phyloP scores from a whole-genome alignment of 1,140 invertebrate species.

The Leptopilina clavipes region DNA sequence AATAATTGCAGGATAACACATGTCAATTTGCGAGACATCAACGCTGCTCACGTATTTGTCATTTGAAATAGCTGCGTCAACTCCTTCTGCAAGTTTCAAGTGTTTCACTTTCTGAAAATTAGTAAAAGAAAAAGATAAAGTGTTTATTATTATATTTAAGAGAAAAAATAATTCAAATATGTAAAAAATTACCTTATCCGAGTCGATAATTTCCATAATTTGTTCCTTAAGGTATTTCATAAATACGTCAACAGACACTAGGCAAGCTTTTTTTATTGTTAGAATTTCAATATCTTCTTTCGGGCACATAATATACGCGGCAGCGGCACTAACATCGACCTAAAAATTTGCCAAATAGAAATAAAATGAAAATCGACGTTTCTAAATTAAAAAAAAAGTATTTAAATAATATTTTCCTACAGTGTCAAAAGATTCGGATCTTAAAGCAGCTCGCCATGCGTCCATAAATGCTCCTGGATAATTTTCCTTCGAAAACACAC shows the following conservation, averaged over 20 bases:
- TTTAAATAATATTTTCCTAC: conserved; percentile 65
- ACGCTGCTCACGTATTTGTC: conserved; percentile 96
- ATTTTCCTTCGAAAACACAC: conserved; percentile 96
- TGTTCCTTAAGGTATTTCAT: conserved; percentile 97
- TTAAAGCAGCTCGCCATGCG: conserved; percentile 87
- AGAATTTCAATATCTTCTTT: conserved; percentile 96
- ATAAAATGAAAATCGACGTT: conserved; percentile 16
- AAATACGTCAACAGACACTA: conserved; percentile 96
- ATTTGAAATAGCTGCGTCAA: conserved; percentile 87
- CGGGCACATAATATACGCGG: conserved; percentile 92
- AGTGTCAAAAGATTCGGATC: conserved; percentile 87
- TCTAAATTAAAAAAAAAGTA: conserved; percentile 27
- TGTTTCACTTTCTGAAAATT: conserved; percentile 92
- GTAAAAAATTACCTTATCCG: conserved; percentile 85
- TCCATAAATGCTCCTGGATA: conserved; percentile 95
- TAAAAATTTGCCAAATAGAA: conserved; percentile 57
- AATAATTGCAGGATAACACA: conserved; percentile 99
- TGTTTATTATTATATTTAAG: no score
- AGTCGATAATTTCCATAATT: conserved; percentile 99
- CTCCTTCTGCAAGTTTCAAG: conserved; percentile 94
- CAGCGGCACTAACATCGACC: conserved; percentile 89
- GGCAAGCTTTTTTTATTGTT: conserved; percentile 94
- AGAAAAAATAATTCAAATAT: background rate
- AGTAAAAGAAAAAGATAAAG: conserved; percentile 42
- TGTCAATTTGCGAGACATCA: conserved; percentile 91